Evolutionary conservation across 2,113 vertebrate genomes (phyloP).

Genomic region (Atractosteus spatula): DNA sequence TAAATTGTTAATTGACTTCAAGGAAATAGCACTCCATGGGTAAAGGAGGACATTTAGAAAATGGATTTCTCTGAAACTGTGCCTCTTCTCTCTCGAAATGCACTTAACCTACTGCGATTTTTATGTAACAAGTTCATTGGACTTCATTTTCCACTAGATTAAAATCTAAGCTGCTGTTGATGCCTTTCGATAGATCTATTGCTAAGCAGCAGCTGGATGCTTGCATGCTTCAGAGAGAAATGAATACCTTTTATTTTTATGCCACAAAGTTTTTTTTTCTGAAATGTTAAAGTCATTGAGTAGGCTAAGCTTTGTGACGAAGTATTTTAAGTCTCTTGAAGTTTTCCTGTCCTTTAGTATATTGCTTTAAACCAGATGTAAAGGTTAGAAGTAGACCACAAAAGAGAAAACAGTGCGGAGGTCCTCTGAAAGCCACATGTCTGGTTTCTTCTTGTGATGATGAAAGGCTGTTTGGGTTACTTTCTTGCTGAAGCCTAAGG

Average conservation of each 20-base stretch:
- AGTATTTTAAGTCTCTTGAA: too few species aligned
- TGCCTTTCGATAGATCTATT: slow-evolving; percentile 64
- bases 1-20: background rate
- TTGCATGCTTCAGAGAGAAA: background rate
- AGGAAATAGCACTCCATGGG: background rate
- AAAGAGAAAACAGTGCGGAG: too few species aligned
- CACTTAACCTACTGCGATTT: slow-evolving; percentile 21
- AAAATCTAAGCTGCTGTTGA: slow-evolving; percentile 63
- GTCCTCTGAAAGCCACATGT: too few species aligned
- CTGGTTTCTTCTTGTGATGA: too few species aligned
- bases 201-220: background rate
- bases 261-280: background rate
- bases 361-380: too few species aligned
- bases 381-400: too few species aligned
- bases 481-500: too few species aligned
- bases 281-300: too few species aligned
- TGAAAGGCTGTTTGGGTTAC: too few species aligned
- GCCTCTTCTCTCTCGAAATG: background rate
- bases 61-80: background rate
- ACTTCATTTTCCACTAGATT: slow-evolving; percentile 69
- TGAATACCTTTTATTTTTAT: background rate
- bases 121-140: slow-evolving; percentile 51
- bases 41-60: background rate
- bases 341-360: too few species aligned
- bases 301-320: too few species aligned